phyloP scores from a whole-genome alignment of 1,140 invertebrate genomes.

The Megalopta genalis region DNA sequence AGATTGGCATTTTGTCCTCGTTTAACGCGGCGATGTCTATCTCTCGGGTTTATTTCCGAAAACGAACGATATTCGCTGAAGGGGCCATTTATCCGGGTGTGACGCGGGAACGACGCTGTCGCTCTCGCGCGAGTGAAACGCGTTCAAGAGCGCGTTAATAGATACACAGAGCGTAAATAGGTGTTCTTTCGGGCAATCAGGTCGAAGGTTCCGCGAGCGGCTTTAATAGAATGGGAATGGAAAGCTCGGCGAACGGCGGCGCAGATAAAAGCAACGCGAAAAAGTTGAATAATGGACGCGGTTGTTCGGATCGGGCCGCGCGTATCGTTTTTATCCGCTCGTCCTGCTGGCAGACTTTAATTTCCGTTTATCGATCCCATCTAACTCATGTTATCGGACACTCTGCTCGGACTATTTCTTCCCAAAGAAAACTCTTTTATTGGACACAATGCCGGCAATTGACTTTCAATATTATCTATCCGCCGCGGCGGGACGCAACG shows the following conservation, averaged over 20 bases:
- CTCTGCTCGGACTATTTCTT: constrained; percentile 39
- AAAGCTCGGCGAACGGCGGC: not conserved
- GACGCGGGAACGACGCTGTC: too few species aligned
- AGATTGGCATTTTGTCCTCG: too few species aligned
- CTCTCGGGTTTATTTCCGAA: too few species aligned
- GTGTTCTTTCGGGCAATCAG: not conserved
- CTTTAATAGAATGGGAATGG: constrained; percentile 9
- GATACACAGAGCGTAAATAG: not conserved
- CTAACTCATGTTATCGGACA: constrained; percentile 33
- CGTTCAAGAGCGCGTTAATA: too few species aligned
- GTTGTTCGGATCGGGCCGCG: constrained; percentile 11
- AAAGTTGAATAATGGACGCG: constrained; percentile 29
- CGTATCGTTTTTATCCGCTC: constrained; percentile 52
- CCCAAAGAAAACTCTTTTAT: constrained; percentile 47
- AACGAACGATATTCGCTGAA: too few species aligned
- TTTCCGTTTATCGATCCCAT: constrained; percentile 50
- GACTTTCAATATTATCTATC: constrained; percentile 50
- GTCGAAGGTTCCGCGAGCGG: not conserved
- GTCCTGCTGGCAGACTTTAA: constrained; percentile 46
- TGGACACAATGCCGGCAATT: constrained; percentile 45
- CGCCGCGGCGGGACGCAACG: too few species aligned
- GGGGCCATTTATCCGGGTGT: too few species aligned
- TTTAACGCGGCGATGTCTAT: too few species aligned
- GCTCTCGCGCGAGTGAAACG: too few species aligned
- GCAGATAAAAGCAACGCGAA: not conserved